Percentiles rank a stretch among this genome's conserved stretches.
Conservation (phyloP, 2,113 vertebrate species). For the Neopipo cinnamomea region DNA sequence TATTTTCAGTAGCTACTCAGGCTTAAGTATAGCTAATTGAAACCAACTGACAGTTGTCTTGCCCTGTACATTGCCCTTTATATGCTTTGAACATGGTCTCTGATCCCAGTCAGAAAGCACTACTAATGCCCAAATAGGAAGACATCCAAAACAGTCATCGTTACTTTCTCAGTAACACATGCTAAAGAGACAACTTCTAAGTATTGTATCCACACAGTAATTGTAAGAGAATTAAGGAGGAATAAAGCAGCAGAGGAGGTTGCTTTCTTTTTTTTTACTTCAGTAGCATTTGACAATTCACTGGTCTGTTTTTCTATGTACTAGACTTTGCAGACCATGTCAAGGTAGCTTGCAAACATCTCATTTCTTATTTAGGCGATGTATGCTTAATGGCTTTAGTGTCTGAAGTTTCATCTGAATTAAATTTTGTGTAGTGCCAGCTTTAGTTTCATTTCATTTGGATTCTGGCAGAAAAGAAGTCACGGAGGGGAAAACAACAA, state of each 20-base stretch:
- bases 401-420: conserved; percentile 65
- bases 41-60: neutral
- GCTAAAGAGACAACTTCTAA: neutral
- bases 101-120: neutral
- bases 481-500: conserved; percentile 37
- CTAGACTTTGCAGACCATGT: conserved; percentile 42
- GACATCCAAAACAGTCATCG: neutral
- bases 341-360: conserved; percentile 61
- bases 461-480: conserved; percentile 54
- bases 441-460: conserved; percentile 68
- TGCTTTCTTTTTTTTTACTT: conserved; percentile 52
- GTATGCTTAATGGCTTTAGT: conserved; percentile 42
- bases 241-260: neutral
- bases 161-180: neutral
- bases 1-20: neutral
- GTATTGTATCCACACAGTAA: neutral
- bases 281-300: conserved; percentile 40
- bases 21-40: neutral
- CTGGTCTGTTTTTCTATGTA: conserved; percentile 5
- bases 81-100: neutral
- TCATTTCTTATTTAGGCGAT: conserved; percentile 73
- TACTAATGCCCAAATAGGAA: neutral
- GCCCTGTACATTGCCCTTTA: neutral
- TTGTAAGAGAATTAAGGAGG: neutral
- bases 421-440: conserved; percentile 49